Percentiles rank a stretch among this genome's conserved stretches.
Evolutionary conservation across 2,797 vertebrate genomes (phyloP).

Genomic region (Pseudochaenichthys georgianus): DNA sequence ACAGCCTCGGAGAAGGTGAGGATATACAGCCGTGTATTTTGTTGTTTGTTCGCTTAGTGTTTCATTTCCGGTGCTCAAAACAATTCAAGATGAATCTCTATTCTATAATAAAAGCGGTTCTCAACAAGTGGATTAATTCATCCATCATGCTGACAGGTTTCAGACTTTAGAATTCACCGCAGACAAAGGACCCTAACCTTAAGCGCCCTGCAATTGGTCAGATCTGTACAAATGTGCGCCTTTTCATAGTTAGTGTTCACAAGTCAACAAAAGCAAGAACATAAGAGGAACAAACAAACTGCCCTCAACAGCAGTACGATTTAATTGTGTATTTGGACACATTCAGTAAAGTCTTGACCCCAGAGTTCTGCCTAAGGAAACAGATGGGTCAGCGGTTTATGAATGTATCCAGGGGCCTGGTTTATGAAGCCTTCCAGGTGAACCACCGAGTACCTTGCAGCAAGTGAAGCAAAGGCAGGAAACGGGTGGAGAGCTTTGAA

Average conservation of each 20-base stretch:
- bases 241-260: background rate
- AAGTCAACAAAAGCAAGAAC: conserved; percentile 7
- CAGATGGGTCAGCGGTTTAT: too few species aligned
- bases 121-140: conserved; percentile 15
- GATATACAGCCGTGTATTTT: too few species aligned
- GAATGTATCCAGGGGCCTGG: conserved; percentile 5
- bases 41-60: background rate
- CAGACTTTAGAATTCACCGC: conserved; percentile 1
- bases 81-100: background rate
- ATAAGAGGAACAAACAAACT: background rate
- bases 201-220: background rate
- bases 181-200: background rate
- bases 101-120: background rate
- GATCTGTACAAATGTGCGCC: background rate
- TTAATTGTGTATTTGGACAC: background rate
- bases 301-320: background rate
- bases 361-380: too few species aligned
- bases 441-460: background rate
- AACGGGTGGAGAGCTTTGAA: too few species aligned
- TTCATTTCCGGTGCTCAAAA: background rate
- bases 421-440: conserved; percentile 12
- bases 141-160: conserved; percentile 28
- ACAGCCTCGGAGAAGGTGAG: conserved; percentile 94
- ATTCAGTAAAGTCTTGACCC: too few species aligned
- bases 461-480: background rate